Percentiles rank a stretch among this genome's conserved stretches.
These are phyloP conservation scores for Dastarcus helophoroides DNA, from an alignment of 2,888 invertebrate species.

Conservation along the genomic window DNA sequence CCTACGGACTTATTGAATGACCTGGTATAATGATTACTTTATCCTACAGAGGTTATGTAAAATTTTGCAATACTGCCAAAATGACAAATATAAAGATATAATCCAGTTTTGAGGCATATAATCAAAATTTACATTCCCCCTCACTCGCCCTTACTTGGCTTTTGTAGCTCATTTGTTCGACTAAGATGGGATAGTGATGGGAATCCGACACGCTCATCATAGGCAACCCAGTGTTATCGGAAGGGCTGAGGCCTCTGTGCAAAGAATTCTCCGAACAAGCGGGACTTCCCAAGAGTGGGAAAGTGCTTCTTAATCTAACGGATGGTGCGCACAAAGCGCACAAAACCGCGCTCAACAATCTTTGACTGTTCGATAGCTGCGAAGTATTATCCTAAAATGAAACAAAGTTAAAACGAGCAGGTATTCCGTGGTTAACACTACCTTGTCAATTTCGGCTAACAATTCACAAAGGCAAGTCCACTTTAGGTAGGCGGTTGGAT, in stretches of 20 bases:
- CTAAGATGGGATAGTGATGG: constrained; percentile 64
- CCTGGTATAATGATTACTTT: too few species aligned
- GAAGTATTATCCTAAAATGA: constrained; percentile 16
- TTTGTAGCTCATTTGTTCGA: constrained; percentile 66
- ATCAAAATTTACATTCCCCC: too few species aligned
- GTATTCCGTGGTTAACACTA: too few species aligned
- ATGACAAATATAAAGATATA: too few species aligned
- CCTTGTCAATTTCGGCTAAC: constrained; percentile 58
- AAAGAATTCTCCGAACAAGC: constrained; percentile 36
- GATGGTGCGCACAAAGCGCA: constrained; percentile 75
- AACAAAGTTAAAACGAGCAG: constrained; percentile 17
- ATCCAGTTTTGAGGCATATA: too few species aligned
- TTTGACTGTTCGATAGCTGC: constrained; percentile 41
- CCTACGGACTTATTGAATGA: too few species aligned
- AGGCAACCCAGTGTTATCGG: constrained; percentile 55
- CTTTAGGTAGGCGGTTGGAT: constrained; percentile 84
- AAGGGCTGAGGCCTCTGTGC: constrained; percentile 50
- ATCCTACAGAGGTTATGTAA: too few species aligned
- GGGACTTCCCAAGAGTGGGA: constrained; percentile 50
- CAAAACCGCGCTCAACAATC: constrained; percentile 66
- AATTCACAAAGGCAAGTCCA: constrained; percentile 86
- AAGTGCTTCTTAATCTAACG: constrained; percentile 60
- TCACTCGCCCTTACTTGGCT: constrained; percentile 44
- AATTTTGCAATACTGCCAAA: too few species aligned
- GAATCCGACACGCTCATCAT: constrained; percentile 56